Evolutionary conservation across 2,113 vertebrate species (phyloP), one percentile per base, ranked within the genome.

Genomic region (Paramisgurnus dabryanus): DNA sequence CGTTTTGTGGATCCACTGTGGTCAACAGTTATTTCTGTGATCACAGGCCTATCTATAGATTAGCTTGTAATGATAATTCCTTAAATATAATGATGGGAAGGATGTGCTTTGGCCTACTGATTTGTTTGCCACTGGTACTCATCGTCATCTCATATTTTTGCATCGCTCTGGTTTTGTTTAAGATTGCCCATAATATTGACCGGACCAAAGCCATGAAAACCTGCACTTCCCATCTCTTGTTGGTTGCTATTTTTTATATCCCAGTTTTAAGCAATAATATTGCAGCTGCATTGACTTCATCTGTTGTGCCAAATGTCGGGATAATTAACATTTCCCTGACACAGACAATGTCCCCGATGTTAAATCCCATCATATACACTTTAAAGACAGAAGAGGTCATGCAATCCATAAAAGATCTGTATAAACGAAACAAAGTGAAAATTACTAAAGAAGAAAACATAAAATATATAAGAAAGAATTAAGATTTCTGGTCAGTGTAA

Each of bases 311-410:
- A 9, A 78, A 82, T 47, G 40, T 43, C 40, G 72, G 76, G 61
- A 75, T 81, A 4, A 67, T 81, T 10, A 75, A 15, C 58, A 40
- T 34, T 41, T 75, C 69, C 40, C 47, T 82, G 2, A 41, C 81
- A 7, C 43, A 53, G 4, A 50, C 65, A 12, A 41, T 84, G 15
- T 68, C 83, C 6, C 69, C 75, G 1, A 67, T 81, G 79, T 22
- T 84, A 34, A 84, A 84, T 49, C 83, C 79, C 13, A 22, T 83
- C 34, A 75, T 83, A 41, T 83, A 80, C 79, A 64, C 72, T 22
- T 34, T 83, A 10, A 78, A 81, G 17, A 84, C 83, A 45, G 67
- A 77, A 0, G 74, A 81, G 40, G 72, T 81, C 7, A 84, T 63
- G 69, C 43, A 63, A 45, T 78, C 60, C 27, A 34, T 73, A 55